phyloP scores from a whole-genome alignment of 1,140 invertebrate genomes.

The Drosophila nikananu region DNA sequence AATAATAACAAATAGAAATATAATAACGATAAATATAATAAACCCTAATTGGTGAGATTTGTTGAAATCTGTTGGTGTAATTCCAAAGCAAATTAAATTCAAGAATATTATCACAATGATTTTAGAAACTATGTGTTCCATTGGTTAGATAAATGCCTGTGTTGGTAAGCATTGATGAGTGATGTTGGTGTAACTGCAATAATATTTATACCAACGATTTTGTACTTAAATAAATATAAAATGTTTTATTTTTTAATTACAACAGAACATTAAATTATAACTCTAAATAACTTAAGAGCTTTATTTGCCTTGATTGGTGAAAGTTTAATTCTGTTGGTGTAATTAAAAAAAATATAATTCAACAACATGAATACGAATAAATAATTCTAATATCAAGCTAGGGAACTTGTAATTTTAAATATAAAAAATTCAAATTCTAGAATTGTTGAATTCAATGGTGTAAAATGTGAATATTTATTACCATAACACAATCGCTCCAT shows the following conservation, averaged over 20 bases:
- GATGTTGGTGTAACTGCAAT: background rate
- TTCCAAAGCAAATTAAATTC: background rate
- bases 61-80: background rate
- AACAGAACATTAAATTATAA: background rate
- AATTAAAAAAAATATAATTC: background rate
- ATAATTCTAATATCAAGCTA: background rate
- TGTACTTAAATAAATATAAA: too few species aligned
- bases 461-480: constrained; percentile 85
- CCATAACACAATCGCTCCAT: constrained; percentile 93
- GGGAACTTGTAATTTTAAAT: background rate
- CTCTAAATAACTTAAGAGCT: background rate
- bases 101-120: background rate
- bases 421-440: background rate
- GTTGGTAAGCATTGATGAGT: background rate
- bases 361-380: background rate
- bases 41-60: background rate
- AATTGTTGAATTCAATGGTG: background rate
- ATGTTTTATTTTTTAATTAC: too few species aligned
- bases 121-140: background rate
- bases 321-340: background rate
- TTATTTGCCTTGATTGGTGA: background rate
- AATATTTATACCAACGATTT: background rate
- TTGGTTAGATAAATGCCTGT: background rate
- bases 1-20: background rate
- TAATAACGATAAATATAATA: background rate